Evolutionary conservation across 2,888 invertebrate genomes (phyloP).

Genomic region (Ceratothoa steindachneri): DNA sequence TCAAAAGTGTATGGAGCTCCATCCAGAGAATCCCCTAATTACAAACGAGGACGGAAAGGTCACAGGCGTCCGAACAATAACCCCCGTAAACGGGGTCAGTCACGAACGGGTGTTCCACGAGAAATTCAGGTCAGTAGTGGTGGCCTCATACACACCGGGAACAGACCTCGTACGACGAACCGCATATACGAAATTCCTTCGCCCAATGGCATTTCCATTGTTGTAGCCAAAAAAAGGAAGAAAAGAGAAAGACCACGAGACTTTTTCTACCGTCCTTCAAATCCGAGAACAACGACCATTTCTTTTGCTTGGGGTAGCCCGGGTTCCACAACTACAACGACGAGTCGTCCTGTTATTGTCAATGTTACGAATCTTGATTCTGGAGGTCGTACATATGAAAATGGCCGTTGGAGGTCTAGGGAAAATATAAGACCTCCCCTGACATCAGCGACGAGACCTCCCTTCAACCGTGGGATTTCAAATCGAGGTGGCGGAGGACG

Average conservation of each 20-base stretch:
- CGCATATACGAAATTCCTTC: not conserved
- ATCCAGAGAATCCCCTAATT: not conserved
- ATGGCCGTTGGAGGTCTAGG: too few species aligned
- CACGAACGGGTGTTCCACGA: not conserved
- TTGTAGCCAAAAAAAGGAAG: not conserved
- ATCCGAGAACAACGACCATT: not conserved
- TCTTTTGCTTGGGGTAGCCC: not conserved
- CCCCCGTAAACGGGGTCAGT: not conserved
- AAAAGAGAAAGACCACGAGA: not conserved
- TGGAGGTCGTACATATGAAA: too few species aligned
- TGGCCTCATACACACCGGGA: not conserved
- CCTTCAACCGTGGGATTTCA: too few species aligned
- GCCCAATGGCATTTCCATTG: not conserved
- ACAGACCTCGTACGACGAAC: not conserved
- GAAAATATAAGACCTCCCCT: too few species aligned
- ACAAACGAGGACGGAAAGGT: too few species aligned
- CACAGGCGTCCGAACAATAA: too few species aligned
- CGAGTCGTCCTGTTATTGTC: not conserved
- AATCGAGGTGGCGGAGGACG: too few species aligned
- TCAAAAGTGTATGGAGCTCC: not conserved
- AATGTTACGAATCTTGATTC: too few species aligned
- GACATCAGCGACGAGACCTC: too few species aligned
- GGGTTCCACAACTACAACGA: not conserved
- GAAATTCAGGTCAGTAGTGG: not conserved
- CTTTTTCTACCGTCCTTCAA: not conserved